Percentiles rank a stretch among this genome's conserved stretches.
Conservation (phyloP, 2,888 invertebrate species). For the Megastigmus dorsalis region DNA sequence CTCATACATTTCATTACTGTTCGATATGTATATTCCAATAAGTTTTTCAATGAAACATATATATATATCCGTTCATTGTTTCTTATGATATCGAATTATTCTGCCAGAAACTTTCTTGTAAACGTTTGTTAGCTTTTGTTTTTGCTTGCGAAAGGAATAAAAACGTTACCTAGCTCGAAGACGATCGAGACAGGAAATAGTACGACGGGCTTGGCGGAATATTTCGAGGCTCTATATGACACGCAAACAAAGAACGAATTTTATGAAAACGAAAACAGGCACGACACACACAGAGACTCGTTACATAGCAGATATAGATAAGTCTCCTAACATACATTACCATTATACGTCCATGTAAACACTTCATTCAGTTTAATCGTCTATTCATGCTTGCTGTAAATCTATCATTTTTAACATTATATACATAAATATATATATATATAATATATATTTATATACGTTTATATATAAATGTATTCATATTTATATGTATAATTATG, state of each 20-base stretch:
- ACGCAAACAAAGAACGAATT: constrained; percentile 5
- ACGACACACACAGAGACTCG: constrained; percentile 6
- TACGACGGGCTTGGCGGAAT: constrained; percentile 61
- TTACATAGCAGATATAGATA: background rate
- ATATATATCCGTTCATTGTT: constrained; percentile 61
- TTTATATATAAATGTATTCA: too few relatives aligned
- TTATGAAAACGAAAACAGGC: background rate
- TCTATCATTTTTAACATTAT: background rate
- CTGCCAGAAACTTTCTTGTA: constrained; percentile 57
- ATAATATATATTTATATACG: too few relatives aligned
- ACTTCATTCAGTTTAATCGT: constrained; percentile 1
- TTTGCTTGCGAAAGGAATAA: background rate
- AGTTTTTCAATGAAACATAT: constrained; percentile 35
- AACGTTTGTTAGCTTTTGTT: background rate
- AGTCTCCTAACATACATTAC: background rate
- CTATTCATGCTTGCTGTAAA: constrained; percentile 8
- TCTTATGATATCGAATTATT: constrained; percentile 66
- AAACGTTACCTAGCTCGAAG: too few relatives aligned
- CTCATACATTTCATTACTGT: constrained; percentile 64
- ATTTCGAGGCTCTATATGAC: constrained; percentile 61
- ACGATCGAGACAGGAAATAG: constrained; percentile 7
- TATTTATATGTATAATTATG: too few relatives aligned
- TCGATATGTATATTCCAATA: constrained; percentile 68
- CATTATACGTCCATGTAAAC: background rate
- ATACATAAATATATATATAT: too few relatives aligned